A percentile compares a stretch with the other conserved stretches of the same genome.
phyloP scores from a whole-genome alignment of 2,888 invertebrate species.

The Drosophila meridiana region DNA sequence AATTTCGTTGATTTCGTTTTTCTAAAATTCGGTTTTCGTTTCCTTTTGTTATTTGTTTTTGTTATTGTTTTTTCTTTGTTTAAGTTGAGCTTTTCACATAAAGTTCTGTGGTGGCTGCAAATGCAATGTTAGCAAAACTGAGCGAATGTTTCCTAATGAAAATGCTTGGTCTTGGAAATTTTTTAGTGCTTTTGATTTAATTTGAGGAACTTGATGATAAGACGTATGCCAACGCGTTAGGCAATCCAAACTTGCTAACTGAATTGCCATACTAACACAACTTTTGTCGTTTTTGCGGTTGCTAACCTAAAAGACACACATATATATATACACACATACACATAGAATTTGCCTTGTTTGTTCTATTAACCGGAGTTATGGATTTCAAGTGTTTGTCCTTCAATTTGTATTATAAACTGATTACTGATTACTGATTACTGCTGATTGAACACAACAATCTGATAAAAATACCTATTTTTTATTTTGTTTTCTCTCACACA shows the following conservation, averaged over 20 bases:
- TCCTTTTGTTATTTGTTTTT: conserved; percentile 6
- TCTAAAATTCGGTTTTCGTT: conserved; percentile 21
- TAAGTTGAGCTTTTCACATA: conserved; percentile 69
- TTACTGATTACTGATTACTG: conserved; percentile 9
- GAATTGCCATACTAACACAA: conserved; percentile 54
- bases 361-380: conserved; percentile 42
- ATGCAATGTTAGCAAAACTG: conserved; percentile 47
- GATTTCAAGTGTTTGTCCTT: conserved; percentile 45
- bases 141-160: conserved; percentile 74
- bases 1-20: conserved; percentile 28
- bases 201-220: conserved; percentile 54
- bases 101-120: conserved; percentile 62
- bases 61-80: conserved; percentile 18
- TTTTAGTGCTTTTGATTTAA: conserved; percentile 51
- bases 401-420: conserved; percentile 24
- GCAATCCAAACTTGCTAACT: conserved; percentile 69
- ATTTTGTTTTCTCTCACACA: conserved; percentile 76
- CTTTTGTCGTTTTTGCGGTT: conserved; percentile 59
- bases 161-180: conserved; percentile 59
- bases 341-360: conserved; percentile 33
- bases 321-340: not conserved
- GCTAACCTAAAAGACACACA: conserved; percentile 49
- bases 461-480: conserved; percentile 45
- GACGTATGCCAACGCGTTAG: conserved; percentile 52
- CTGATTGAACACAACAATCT: conserved; percentile 40